Conservation (phyloP, 2,113 vertebrate genomes). For the Promerops cafer region DNA sequence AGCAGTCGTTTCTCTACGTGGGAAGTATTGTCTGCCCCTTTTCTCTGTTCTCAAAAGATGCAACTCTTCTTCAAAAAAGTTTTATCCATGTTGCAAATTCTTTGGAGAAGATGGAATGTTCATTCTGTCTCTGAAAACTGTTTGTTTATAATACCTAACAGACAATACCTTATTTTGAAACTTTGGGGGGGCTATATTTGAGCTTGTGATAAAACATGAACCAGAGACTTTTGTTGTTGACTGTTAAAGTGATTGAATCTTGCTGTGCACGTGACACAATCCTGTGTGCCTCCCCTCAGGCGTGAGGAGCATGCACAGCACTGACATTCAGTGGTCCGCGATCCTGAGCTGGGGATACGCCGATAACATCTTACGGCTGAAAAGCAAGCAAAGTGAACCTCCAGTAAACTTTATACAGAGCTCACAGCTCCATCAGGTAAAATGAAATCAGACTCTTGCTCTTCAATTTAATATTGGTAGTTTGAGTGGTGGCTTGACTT, state of each 20-base stretch:
- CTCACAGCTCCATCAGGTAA: conserved; percentile 91
- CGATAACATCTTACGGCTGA: conserved; percentile 91
- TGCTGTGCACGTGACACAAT: not conserved
- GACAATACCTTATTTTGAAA: not conserved
- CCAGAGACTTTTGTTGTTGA: not conserved
- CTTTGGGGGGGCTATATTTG: accelerated
- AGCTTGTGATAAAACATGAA: not conserved
- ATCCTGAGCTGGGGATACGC: conserved; percentile 97
- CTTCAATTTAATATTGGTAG: not conserved
- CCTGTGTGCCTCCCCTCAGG: conserved; percentile 63
- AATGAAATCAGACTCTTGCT: not conserved
- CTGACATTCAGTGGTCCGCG: conserved; percentile 98
- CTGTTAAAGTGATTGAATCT: not conserved
- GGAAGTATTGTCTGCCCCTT: not conserved
- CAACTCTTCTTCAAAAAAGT: not conserved
- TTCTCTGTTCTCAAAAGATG: not conserved
- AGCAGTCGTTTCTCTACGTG: not conserved
- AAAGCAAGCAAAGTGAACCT: conserved; percentile 97
- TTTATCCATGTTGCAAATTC: not conserved
- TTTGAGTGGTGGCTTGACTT: not conserved
- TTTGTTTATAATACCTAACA: not conserved
- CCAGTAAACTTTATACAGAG: conserved; percentile 96
- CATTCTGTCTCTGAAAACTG: not conserved
- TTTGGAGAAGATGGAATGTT: not conserved
- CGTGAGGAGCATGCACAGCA: conserved; percentile 97